Evolutionary conservation across 2,888 invertebrate species (phyloP).

Genomic region (Bellardia pandia): DNA sequence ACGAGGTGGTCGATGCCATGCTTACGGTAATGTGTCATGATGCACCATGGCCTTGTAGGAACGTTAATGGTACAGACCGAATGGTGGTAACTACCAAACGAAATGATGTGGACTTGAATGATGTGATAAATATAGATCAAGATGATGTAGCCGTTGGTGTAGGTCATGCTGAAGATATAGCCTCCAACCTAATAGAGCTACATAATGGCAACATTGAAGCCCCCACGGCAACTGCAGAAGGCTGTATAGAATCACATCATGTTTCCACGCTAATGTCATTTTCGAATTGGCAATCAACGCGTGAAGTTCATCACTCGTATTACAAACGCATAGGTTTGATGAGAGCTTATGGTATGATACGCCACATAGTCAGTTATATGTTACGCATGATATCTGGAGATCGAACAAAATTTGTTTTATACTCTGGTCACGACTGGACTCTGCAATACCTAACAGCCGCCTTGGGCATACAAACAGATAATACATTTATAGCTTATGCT

Average conservation of each 20-base stretch:
- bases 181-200: constrained; percentile 57
- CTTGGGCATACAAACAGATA: constrained; percentile 86
- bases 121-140: constrained; percentile 84
- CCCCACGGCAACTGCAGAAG: constrained; percentile 73
- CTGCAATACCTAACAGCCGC: constrained; percentile 92
- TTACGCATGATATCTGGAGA: constrained; percentile 91
- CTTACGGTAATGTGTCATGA: constrained; percentile 93
- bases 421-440: constrained; percentile 97
- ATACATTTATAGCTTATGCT: constrained; percentile 92
- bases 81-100: constrained; percentile 68
- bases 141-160: constrained; percentile 79
- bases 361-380: constrained; percentile 92
- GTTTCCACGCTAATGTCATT: constrained; percentile 92
- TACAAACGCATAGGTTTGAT: constrained; percentile 89
- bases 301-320: constrained; percentile 86
- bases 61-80: constrained; percentile 67
- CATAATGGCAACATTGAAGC: constrained; percentile 43
- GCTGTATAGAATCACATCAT: constrained; percentile 89
- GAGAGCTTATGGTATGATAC: constrained; percentile 92
- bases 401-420: constrained; percentile 90
- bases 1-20: constrained; percentile 89
- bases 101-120: constrained; percentile 80
- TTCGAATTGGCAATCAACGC: constrained; percentile 91
- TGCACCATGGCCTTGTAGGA: constrained; percentile 90
- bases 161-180: constrained; percentile 52